Conservation (phyloP, 2,888 invertebrate genomes). For the Leucania comma region DNA sequence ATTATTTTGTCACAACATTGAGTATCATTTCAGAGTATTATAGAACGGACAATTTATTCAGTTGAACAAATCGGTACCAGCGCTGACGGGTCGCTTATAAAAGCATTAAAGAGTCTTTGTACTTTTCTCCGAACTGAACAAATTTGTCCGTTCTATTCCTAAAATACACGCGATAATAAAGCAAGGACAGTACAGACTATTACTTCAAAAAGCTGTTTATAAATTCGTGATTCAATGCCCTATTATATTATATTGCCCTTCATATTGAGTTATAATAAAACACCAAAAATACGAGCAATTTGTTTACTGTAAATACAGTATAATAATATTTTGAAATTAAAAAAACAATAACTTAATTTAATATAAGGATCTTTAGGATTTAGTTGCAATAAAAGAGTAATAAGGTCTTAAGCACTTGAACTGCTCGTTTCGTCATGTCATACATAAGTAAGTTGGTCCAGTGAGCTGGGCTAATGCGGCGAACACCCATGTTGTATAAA, state of each 20-base stretch:
- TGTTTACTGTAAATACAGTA: no score
- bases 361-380: neutral
- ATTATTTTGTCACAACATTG: neutral
- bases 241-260: no score
- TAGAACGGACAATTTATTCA: neutral
- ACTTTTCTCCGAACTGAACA: neutral
- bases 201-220: no score
- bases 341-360: neutral
- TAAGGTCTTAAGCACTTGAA: conserved; percentile 21
- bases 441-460: conserved; percentile 81
- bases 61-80: neutral
- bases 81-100: neutral
- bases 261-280: no score
- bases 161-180: neutral
- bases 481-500: conserved; percentile 79
- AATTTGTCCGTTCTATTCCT: no score
- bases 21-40: conserved; percentile 2
- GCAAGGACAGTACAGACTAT: no score
- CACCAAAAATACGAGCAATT: no score
- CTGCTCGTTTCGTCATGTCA: conserved; percentile 53
- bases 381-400: conserved; percentile 27
- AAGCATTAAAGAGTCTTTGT: neutral
- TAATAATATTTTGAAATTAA: no score
- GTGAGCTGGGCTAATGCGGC: conserved; percentile 79
- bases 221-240: no score